Conservation (phyloP, 2,888 invertebrate species). For the Desoria tigrina region DNA sequence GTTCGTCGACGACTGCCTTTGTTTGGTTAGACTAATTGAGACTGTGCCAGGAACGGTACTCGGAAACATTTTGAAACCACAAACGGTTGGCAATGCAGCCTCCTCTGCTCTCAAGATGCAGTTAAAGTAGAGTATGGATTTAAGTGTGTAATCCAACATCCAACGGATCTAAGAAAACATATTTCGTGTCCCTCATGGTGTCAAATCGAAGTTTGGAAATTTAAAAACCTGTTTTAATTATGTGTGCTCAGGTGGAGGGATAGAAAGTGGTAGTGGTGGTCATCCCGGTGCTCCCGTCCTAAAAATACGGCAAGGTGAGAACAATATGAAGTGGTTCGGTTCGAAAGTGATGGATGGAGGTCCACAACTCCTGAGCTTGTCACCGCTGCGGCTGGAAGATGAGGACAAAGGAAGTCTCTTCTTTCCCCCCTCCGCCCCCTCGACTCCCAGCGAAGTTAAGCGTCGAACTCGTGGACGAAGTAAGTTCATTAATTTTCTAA, state of each 20-base stretch:
- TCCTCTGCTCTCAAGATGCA: too few relatives aligned
- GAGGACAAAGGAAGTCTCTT: constrained; percentile 37
- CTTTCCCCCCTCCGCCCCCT: constrained; percentile 48
- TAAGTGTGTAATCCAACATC: too few relatives aligned
- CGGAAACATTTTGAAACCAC: too few relatives aligned
- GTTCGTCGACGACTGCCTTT: not conserved
- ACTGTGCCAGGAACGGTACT: not conserved
- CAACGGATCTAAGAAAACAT: too few relatives aligned
- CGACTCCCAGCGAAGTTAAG: constrained; percentile 48
- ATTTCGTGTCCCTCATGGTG: too few relatives aligned
- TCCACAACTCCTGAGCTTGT: constrained; percentile 63
- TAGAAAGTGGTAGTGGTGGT: too few relatives aligned
- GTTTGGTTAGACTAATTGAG: constrained; percentile 7
- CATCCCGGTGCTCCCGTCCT: too few relatives aligned
- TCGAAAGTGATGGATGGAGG: constrained; percentile 59
- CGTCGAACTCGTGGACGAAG: constrained; percentile 52
- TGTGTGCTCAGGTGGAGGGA: not conserved
- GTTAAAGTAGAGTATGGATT: too few relatives aligned
- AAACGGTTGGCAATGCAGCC: too few relatives aligned
- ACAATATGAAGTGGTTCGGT: constrained; percentile 53
- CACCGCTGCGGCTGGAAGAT: constrained; percentile 56
- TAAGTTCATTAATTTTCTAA: constrained; percentile 33
- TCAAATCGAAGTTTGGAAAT: too few relatives aligned
- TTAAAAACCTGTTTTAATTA: not conserved
- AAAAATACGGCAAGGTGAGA: not conserved